Conservation (phyloP, 2,797 vertebrate genomes). For the Phylloscopus collybita region DNA sequence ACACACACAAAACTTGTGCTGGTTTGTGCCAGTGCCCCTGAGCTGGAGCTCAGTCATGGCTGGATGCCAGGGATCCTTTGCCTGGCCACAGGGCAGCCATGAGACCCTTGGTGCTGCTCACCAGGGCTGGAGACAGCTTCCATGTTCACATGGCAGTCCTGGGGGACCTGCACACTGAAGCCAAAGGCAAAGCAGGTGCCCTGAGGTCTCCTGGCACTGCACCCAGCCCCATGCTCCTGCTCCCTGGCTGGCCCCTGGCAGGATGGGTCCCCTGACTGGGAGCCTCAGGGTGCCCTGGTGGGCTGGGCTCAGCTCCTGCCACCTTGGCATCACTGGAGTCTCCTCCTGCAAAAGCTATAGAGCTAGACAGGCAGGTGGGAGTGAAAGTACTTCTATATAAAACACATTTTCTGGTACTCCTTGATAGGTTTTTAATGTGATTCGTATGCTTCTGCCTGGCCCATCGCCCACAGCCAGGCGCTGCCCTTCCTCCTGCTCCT, state of each 20-base stretch:
- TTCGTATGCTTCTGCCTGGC: background rate
- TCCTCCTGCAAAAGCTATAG: background rate
- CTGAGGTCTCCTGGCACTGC: background rate
- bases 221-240: background rate
- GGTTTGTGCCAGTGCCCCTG: background rate
- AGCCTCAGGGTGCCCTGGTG: fast-evolving
- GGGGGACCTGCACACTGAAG: background rate
- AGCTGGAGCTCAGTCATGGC: fast-evolving
- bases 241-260: background rate
- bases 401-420: background rate
- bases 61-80: background rate
- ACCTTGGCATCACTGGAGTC: background rate
- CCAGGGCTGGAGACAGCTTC: background rate
- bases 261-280: fast-evolving
- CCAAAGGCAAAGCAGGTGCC: background rate
- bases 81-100: fast-evolving
- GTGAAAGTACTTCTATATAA: background rate
- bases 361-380: background rate
- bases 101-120: background rate
- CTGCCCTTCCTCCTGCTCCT: background rate
- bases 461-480: background rate
- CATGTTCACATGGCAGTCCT: background rate
- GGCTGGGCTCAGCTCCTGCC: background rate
- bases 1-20: background rate
- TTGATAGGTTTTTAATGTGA: background rate